phyloP scores from a whole-genome alignment of 2,797 vertebrate species.

The Hypotaenidia philippensis region DNA sequence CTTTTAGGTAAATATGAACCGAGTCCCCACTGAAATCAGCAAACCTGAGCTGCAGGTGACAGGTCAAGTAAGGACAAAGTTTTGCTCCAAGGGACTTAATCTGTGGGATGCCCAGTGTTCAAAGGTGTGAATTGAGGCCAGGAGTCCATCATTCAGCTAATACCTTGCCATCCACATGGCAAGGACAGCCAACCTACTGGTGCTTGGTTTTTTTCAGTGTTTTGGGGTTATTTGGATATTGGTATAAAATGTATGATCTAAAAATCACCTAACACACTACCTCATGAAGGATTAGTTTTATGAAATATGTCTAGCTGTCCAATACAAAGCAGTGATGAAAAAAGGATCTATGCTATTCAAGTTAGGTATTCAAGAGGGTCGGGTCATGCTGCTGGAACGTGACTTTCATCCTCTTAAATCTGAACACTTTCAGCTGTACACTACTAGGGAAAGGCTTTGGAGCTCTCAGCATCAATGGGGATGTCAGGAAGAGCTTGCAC shows the following conservation, averaged over 20 bases:
- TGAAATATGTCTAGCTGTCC: neutral
- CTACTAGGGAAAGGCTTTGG: neutral
- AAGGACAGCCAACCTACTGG: neutral
- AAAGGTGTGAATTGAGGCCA: fast-evolving
- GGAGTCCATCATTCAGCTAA: neutral
- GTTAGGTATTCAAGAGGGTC: neutral
- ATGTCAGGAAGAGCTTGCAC: neutral
- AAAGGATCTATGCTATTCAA: neutral
- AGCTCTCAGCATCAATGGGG: neutral
- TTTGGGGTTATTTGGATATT: neutral
- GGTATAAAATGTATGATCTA: neutral
- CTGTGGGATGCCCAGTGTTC: neutral
- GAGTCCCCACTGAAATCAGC: neutral
- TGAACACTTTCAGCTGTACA: neutral
- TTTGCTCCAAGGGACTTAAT: neutral
- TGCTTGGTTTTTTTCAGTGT: neutral
- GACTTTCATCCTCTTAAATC: neutral
- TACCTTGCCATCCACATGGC: neutral
- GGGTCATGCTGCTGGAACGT: neutral
- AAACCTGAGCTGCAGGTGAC: neutral
- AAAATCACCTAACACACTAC: neutral
- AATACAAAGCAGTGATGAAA: neutral
- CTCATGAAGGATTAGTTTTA: neutral
- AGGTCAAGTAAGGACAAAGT: neutral
- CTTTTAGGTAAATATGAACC: neutral